Percentiles rank a stretch among this genome's conserved stretches.
phyloP scores from a whole-genome alignment of 2,888 invertebrate species.

The Ectemnius lituratus region DNA sequence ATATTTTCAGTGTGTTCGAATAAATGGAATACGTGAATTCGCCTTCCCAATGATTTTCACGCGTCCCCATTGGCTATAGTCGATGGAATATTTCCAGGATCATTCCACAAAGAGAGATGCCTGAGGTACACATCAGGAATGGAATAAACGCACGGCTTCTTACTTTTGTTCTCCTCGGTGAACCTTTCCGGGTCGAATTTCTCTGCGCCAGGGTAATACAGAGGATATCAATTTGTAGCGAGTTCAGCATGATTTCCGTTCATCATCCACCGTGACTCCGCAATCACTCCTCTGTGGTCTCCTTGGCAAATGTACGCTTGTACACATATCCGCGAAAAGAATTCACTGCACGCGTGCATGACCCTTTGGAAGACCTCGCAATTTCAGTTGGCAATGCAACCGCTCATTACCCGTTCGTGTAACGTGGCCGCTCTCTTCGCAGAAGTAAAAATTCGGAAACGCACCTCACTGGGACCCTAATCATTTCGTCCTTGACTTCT shows the following conservation, averaged over 20 bases:
- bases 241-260: too few relatives aligned
- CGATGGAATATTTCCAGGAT: constrained; percentile 65
- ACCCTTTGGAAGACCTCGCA: constrained; percentile 27
- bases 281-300: constrained; percentile 48
- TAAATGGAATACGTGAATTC: constrained; percentile 10
- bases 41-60: too few relatives aligned
- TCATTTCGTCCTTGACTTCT: too few relatives aligned
- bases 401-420: constrained; percentile 29
- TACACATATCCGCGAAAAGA: constrained; percentile 9
- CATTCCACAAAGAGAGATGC: too few relatives aligned
- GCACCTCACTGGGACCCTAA: constrained; percentile 16
- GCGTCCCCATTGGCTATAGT: constrained; percentile 33
- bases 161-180: constrained; percentile 68
- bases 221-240: constrained; percentile 33
- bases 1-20: constrained; percentile 26
- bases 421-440: constrained; percentile 11
- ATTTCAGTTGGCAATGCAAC: constrained; percentile 35
- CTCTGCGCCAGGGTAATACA: constrained; percentile 74
- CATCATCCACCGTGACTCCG: constrained; percentile 29
- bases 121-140: too few relatives aligned
- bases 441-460: constrained; percentile 31
- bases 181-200: constrained; percentile 77
- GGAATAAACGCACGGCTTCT: constrained; percentile 14
- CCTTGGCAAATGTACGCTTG: background rate
- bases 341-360: constrained; percentile 27